Evolutionary conservation across 1,140 invertebrate species (phyloP).

Genomic region (Cyclargus thomasi): DNA sequence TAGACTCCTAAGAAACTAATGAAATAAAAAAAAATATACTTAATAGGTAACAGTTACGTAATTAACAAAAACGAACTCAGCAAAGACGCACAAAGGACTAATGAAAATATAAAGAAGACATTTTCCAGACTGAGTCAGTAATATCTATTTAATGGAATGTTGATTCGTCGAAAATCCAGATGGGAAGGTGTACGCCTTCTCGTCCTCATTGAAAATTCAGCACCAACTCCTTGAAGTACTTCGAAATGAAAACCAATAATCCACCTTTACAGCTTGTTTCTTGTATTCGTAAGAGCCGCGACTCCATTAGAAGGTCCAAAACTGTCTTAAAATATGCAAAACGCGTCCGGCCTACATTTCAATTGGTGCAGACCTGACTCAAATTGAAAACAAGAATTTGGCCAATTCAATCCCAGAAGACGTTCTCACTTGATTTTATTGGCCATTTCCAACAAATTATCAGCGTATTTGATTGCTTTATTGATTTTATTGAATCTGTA

Average conservation of each 20-base stretch:
- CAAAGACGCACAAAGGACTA: too few relatives aligned
- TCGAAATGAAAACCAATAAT: neutral
- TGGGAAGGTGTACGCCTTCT: too few relatives aligned
- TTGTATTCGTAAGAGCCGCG: conserved; percentile 39
- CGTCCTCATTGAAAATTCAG: neutral
- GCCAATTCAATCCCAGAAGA: conserved; percentile 17
- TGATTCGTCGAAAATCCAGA: neutral
- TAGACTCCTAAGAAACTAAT: too few relatives aligned
- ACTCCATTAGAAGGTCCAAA: conserved; percentile 46
- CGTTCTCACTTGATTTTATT: conserved; percentile 9
- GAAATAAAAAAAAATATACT: too few relatives aligned
- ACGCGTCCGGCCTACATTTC: conserved; percentile 41
- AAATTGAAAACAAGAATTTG: conserved; percentile 28
- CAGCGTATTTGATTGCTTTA: neutral
- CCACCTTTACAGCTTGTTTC: conserved; percentile 21
- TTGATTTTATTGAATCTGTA: neutral
- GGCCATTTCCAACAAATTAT: conserved; percentile 17
- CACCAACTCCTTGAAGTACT: neutral
- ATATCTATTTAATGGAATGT: neutral
- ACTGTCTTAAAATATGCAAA: conserved; percentile 47
- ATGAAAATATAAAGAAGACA: neutral
- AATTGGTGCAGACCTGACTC: conserved; percentile 37
- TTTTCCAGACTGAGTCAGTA: neutral
- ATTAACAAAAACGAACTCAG: too few relatives aligned
- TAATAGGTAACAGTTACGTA: too few relatives aligned